Base-by-base conservation (phyloP, 2,797 vertebrate genomes). In the Chiropotes sagulatus region DNA sequence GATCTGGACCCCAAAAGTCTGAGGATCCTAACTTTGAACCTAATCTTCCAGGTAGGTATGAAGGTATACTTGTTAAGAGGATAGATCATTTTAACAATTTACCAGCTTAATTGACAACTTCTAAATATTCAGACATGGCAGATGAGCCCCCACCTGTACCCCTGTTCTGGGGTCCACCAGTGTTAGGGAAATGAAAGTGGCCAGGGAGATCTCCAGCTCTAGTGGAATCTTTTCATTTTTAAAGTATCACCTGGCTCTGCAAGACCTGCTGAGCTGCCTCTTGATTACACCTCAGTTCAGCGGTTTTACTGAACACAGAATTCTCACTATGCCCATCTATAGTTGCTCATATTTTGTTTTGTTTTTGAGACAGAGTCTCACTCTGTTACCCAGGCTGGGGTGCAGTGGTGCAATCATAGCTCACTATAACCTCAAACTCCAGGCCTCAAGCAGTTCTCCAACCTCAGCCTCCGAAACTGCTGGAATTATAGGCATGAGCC, bases 11-110 rank as follows among this genome's bases (percentile, higher is more conserved):
- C 75, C 5, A 52, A 61, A 24, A 2, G 24, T 22, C 7, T 70
- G 61, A 81, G n/a, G 61, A 64, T 72, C 86, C 88, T 90, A 81
- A 87, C 84, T 64, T 41, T 90, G 70, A 95, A n/a, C 61, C 76
- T 76, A 33, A 88, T 70, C 39, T 33, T 75, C 36, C 54, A 78
- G 67, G 26, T 22, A 17, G 13, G 75, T 57, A 54, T 72, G 46
- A 86, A 86, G 13, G 64, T 57, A 12, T 80, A 24, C 61, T 87
- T 41, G 13, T 78, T 28, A 46, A 17, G 22, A 61, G 3, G 3
- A 20, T 22, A 15, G 12, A 70, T 9, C 11, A 36, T 44, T n/a
- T 83, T 78, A 84, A 46, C 33, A 97, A 33, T 76, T 81, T 39
- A 36, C 8, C 41, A 44, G 15, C 30, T 80, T 81, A 26, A 79